A percentile compares a stretch with the other conserved stretches of the same genome.
phyloP scores from a whole-genome alignment of 1,140 invertebrate species.

The Scaptomyza graminum region DNA sequence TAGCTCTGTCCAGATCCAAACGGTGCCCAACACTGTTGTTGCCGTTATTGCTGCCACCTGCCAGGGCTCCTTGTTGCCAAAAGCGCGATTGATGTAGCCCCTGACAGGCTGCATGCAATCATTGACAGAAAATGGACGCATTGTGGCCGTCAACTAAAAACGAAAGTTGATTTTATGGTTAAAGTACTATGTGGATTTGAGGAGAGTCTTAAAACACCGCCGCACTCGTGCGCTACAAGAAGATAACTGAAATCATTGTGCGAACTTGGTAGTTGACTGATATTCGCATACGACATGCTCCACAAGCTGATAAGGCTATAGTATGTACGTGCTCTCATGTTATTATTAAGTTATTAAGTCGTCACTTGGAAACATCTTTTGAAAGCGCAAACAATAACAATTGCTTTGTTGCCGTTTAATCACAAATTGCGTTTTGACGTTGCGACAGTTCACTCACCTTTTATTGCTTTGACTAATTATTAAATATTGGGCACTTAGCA shows the following conservation, averaged over 20 bases:
- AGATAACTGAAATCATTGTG: constrained; percentile 52
- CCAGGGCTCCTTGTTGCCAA: constrained; percentile 89
- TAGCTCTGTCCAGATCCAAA: constrained; percentile 89
- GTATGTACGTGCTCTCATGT: constrained; percentile 21
- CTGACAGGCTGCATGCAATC: constrained; percentile 67
- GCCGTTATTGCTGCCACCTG: constrained; percentile 90
- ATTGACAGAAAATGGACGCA: constrained; percentile 62
- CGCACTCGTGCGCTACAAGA: constrained; percentile 43
- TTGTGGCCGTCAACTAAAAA: constrained; percentile 38
- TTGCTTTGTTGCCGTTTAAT: not conserved
- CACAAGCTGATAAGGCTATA: constrained; percentile 56
- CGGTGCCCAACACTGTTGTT: constrained; percentile 86
- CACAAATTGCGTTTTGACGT: not conserved
- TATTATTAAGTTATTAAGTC: too few relatives aligned
- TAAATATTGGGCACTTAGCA: not conserved
- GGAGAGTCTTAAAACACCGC: constrained; percentile 13
- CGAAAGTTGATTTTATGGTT: not conserved
- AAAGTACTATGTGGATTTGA: not conserved
- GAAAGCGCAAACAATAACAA: not conserved
- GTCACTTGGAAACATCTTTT: not conserved
- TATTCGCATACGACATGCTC: constrained; percentile 57
- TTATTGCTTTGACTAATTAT: constrained; percentile 6
- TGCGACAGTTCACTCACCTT: constrained; percentile 20
- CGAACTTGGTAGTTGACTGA: constrained; percentile 13
- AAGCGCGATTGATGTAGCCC: constrained; percentile 85